These are phyloP conservation scores for Nebria brevicollis DNA, from an alignment of 2,888 invertebrate genomes.

Conservation along the genomic window DNA sequence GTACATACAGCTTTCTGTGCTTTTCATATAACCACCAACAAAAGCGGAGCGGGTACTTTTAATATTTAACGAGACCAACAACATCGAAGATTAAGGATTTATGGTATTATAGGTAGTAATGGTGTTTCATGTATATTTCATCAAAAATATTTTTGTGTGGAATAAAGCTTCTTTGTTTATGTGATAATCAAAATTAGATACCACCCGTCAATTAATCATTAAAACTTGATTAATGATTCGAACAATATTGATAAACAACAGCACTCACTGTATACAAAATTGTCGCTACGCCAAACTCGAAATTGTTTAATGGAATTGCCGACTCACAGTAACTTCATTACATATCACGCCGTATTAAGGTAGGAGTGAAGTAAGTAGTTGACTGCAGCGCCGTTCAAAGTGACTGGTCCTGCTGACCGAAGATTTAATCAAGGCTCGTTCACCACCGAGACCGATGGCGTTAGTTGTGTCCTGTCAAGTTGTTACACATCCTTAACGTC, in stretches of 20 bases:
- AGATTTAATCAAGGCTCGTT: constrained; percentile 19
- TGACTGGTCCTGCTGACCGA: constrained; percentile 6
- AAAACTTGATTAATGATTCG: too few relatives aligned
- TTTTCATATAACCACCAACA: background rate
- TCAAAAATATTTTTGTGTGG: background rate
- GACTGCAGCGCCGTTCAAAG: background rate
- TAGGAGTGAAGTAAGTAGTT: background rate
- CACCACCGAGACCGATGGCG: constrained; percentile 8
- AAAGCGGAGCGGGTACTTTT: background rate
- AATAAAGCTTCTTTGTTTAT: background rate
- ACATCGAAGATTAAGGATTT: background rate
- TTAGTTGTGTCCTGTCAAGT: constrained; percentile 2
- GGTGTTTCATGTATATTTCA: background rate
- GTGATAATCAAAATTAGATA: too few relatives aligned
- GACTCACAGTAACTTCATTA: constrained; percentile 4
- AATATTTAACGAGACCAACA: background rate
- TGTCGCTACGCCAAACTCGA: background rate
- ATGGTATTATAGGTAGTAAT: background rate
- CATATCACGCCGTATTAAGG: constrained; percentile 9
- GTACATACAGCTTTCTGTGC: background rate
- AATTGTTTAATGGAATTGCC: constrained; percentile 19
- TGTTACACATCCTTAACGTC: constrained; percentile 18
- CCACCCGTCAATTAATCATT: too few relatives aligned
- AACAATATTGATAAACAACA: too few relatives aligned
- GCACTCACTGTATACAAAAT: too few relatives aligned